Base-by-base conservation (phyloP, 2,113 vertebrate genomes). In the Leuciscus idus region DNA sequence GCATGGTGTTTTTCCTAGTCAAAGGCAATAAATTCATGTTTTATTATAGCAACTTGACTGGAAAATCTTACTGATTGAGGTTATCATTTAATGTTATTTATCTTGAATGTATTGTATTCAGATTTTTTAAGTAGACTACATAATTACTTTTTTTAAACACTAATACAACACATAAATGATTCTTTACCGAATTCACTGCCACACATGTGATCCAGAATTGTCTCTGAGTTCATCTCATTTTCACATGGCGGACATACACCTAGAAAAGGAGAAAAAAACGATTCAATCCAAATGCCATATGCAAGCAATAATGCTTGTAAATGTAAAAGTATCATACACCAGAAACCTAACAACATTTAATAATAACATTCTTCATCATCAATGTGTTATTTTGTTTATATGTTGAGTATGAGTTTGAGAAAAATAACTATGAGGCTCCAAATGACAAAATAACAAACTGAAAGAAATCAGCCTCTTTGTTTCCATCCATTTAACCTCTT, bases 201-300 rank as follows among this genome's bases (percentile, higher is more conserved):
- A 19, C 86, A 87, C 75, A 87, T 74, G 64, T 87, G 83, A 12
- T 87, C 75, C 39, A 84, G 82, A 80, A 87, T 80, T 43, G 19
- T 28, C 43, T 84, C 75, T 36, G 75, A 12, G 39, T 80, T 73
- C 82, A 87, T 87, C 26, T 73, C 55, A 70, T 70, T 70, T 43
- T 87, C 82, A 55, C 86, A 87, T 26, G 39, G 82, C 36, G 86
- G 86, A 64, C 86, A 87, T 8, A 83, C 46, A 72, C 46, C 86
- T 87, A 55, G 59, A 68, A 70, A 70, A n/a, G 55, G n/a, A 26
- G 4, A 10, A 11, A 78, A 78, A 55, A 57, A 28, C 1, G 0
- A 21, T 55, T 78, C 2, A 57, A 55, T 33, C 26, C n/a, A 55
- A 55, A 77, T 52, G 26, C 13, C 46, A 26, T 7, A 21, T 39